These are phyloP conservation scores for Rhabdomys dilectus DNA, from an alignment of 2,113 vertebrate species.

Conservation along the genomic window DNA sequence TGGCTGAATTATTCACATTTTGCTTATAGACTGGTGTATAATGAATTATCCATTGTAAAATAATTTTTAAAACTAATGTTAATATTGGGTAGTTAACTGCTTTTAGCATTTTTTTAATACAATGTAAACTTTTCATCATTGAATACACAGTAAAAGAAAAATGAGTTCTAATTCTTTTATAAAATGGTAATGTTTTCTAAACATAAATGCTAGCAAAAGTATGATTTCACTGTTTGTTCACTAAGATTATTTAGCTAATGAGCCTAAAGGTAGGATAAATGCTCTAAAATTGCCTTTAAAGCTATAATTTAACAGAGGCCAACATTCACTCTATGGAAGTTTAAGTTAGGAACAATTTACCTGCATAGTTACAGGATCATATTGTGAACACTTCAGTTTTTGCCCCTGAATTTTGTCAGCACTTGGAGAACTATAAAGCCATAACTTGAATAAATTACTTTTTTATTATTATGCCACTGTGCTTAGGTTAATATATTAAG, in stretches of 20 bases:
- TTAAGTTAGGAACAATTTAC: neutral
- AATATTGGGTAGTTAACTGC: neutral
- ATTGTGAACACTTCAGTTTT: neutral
- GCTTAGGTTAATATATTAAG: conserved; percentile 59
- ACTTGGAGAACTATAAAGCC: conserved; percentile 21
- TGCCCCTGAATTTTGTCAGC: neutral
- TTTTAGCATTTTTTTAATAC: conserved; percentile 22
- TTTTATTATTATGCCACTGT: conserved; percentile 31
- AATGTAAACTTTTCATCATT: neutral
- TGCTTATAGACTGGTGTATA: neutral
- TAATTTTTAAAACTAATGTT: conserved; percentile 37
- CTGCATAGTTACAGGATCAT: conserved; percentile 3
- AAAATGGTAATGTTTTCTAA: conserved; percentile 52
- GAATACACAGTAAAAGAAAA: neutral
- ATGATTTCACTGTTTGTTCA: conserved; percentile 26
- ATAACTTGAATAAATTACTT: conserved; percentile 58
- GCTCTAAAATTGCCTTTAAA: conserved; percentile 5
- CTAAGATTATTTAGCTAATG: neutral
- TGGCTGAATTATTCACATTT: conserved; percentile 5
- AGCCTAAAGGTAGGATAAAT: conserved; percentile 15
- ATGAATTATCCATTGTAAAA: neutral
- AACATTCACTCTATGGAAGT: neutral
- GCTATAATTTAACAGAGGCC: neutral
- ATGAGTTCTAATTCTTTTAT: neutral
- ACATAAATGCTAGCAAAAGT: neutral